Percentiles rank a stretch among this genome's conserved stretches.
phyloP scores from a whole-genome alignment of 2,113 vertebrate species.

The Megaptera novaeangliae region DNA sequence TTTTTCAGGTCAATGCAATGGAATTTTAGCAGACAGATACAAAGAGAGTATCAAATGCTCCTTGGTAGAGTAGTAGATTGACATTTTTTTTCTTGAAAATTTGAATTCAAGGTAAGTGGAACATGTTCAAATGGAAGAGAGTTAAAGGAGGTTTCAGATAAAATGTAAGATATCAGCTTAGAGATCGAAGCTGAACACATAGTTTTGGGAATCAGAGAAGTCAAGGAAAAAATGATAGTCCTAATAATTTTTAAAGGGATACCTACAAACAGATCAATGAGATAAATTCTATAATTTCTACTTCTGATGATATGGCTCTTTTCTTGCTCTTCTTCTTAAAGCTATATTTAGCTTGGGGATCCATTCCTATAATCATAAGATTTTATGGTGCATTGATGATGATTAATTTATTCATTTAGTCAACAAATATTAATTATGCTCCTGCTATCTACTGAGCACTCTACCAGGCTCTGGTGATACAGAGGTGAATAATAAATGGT shows the following conservation, averaged over 20 bases:
- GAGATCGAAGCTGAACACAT: neutral
- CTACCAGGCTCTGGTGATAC: neutral
- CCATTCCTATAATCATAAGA: neutral
- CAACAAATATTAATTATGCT: neutral
- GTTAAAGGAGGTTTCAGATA: neutral
- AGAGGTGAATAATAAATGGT: neutral
- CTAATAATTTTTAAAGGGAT: neutral
- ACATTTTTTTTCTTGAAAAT: neutral
- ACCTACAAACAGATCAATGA: neutral
- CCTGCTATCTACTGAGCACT: neutral
- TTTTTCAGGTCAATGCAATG: neutral
- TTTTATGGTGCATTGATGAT: neutral
- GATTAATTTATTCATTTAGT: constrained; percentile 24
- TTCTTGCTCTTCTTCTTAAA: neutral
- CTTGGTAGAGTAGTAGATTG: neutral
- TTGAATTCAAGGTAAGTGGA: neutral
- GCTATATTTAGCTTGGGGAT: neutral
- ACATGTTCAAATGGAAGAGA: neutral
- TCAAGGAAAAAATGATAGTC: neutral
- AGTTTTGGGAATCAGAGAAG: neutral
- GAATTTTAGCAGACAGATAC: constrained; percentile 11
- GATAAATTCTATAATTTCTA: neutral
- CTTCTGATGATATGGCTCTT: neutral
- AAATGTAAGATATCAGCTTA: neutral
- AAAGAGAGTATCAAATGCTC: neutral